Conservation (phyloP, 2,113 vertebrate species). For the Pseudorhombus dupliciocellatus region DNA sequence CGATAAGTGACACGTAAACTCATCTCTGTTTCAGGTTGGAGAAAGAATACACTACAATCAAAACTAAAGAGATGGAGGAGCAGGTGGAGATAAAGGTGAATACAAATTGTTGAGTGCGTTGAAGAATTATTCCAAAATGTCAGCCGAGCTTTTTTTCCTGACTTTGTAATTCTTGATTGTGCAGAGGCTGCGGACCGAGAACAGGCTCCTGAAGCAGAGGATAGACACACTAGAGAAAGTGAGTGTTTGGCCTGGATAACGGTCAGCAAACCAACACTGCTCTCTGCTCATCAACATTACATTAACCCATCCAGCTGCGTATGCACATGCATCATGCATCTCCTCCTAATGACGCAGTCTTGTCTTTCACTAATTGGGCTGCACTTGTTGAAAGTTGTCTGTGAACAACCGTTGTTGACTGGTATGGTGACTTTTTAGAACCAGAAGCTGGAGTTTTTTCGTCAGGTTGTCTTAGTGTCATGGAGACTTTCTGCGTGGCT, state of each 20-base stretch:
- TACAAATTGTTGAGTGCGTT: background rate
- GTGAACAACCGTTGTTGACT: background rate
- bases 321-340: constrained; percentile 38
- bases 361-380: constrained; percentile 66
- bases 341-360: constrained; percentile 23
- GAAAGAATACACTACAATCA: constrained; percentile 99
- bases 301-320: constrained; percentile 58
- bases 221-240: constrained; percentile 99
- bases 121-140: background rate
- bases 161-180: constrained; percentile 6
- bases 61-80: constrained; percentile 99
- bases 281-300: constrained; percentile 33
- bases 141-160: background rate
- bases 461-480: constrained; percentile 6
- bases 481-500: constrained; percentile 13
- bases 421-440: constrained; percentile 13
- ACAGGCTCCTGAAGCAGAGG: constrained; percentile 94
- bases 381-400: constrained; percentile 22
- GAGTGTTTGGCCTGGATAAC: constrained; percentile 63
- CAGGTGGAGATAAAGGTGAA: constrained; percentile 98
- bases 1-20: too few species aligned
- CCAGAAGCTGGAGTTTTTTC: constrained; percentile 13
- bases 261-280: constrained; percentile 15
- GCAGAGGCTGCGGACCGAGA: constrained; percentile 97
- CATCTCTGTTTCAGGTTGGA: constrained; percentile 85